Base-by-base conservation (phyloP, 1,140 invertebrate genomes). In the Caerostris extrusa region DNA sequence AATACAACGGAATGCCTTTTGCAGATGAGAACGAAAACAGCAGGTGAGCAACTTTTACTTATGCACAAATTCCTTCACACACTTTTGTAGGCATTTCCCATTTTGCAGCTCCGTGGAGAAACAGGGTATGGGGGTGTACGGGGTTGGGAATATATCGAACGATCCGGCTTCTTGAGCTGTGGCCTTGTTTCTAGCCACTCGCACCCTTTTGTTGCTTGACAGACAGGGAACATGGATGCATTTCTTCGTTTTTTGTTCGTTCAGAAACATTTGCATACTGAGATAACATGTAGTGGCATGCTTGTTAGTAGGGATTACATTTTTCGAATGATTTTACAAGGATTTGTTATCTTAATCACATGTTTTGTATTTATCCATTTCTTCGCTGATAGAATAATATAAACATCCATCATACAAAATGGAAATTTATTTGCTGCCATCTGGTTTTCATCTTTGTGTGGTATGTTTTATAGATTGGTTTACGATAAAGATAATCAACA, bases 21-120 rank as follows among this genome's bases (percentile, higher is more conserved):
- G 2, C 88, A 3, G 88, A 90, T 8, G 88, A 90, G 6, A 90
- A 71, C 50, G 88, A 90, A 10, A 90, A 90, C 50, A 90, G 71
- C 67, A 90, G 88, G 88, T 90, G 17, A 88, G 86, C n/a, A 10
- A 50, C 8, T 8, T 53, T 50, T 50, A 12, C 10, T 3, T 6
- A 7, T 5, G 55, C 6, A 57, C 57, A 14, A 3, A 85, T 85
- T 57, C 82, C 53, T 57, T 83, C 14, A 34, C 69, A 71, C 34
- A 7, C 61, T 14, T 5, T 14, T 5, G 71, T 77, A 77, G 14
- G 71, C 50, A 3, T n/a, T 64, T 64, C 61, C 61, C 8, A 0
- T 64, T 5, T 12, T 17, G 61, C 17, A 14, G 61, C 61, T 17
- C 19, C 5, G 67, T 19, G 17, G 17, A 19, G 67, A 19, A 17